Base-by-base conservation (phyloP, 64 coral and sea anemone species). In the Montipora foliosa region DNA sequence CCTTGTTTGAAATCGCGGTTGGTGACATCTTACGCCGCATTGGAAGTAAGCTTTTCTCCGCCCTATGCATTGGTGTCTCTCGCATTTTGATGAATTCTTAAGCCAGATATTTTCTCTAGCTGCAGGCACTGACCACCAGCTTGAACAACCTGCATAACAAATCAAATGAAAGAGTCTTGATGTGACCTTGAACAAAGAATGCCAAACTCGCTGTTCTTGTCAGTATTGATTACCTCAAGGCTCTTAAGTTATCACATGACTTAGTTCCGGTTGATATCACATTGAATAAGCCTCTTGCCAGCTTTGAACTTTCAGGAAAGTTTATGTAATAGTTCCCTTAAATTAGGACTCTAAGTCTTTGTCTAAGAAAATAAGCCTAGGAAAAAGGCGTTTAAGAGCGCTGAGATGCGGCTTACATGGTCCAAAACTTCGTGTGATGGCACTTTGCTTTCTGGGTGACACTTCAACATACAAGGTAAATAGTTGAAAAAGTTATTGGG, bases 211-310 rank as follows among this genome's bases (percentile, higher is more conserved):
- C 6, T 57, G 6, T 6, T 57, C 11, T 57, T 6, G 53, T 57
- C 37, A 37, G 53, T 85, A 85, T 85, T 58, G 82, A 85, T 85
- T 85, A 84, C 81, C 61, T 44, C 60, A 47, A n/a, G 19, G 1
- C 15, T 49, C 15, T 0, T 71, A 50, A 86, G 64, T 50, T 8
- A 71, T 24, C 8, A 68, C 48, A 86, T 57, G 11, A 48, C 82
- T 86, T n/a, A 22, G 82, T 86, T 86, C 64, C 82, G 82, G 66
- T 86, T 84, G 5, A 47, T 13, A 84, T 86, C 62, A 44, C 82
- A 44, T 70, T 0, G 44, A 14, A 46, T 71, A 72, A 72, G 44
- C 82, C 64, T 51, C 19, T 48, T 49, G 22, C 5, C 46, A 50
- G 9, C 44, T 24, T 19, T 53, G 55, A 82, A 61, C n/a, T 25